Conservation (phyloP, 2,113 vertebrate species). For the Colistium nudipinnis region DNA sequence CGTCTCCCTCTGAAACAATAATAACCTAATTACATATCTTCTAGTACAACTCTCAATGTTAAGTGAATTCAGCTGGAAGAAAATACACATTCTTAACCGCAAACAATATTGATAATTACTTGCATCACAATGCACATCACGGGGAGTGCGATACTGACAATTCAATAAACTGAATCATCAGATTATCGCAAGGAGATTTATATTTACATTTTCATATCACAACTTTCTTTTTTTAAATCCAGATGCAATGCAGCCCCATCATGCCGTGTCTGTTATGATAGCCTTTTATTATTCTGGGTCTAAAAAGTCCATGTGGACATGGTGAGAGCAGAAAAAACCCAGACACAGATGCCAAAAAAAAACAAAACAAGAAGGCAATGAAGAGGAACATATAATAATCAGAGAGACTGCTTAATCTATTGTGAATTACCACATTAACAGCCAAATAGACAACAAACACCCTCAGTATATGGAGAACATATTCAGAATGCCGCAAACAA, state of each 20-base stretch:
- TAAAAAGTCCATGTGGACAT: background rate
- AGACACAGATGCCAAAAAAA: conserved; percentile 45
- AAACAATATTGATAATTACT: background rate
- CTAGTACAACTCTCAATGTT: conserved; percentile 3
- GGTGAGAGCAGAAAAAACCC: conserved; percentile 48
- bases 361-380: conserved; percentile 26
- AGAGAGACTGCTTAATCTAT: conserved; percentile 64
- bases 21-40: conserved; percentile 45
- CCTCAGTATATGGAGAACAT: conserved; percentile 34
- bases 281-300: background rate
- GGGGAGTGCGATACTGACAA: background rate
- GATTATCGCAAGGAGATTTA: background rate
- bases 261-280: conserved; percentile 9
- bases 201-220: background rate
- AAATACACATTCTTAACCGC: background rate
- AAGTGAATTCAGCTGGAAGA: conserved; percentile 28
- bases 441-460: conserved; percentile 34
- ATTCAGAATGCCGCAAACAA: conserved; percentile 37
- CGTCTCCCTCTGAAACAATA: conserved; percentile 30
- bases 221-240: too few species aligned
- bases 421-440: conserved; percentile 75
- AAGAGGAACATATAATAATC: conserved; percentile 65
- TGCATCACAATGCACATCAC: background rate
- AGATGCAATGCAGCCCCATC: too few species aligned
- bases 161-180: background rate